Evolutionary conservation across 64 coral and sea anemone genomes (phyloP).

Genomic region (Montipora efflorescens): DNA sequence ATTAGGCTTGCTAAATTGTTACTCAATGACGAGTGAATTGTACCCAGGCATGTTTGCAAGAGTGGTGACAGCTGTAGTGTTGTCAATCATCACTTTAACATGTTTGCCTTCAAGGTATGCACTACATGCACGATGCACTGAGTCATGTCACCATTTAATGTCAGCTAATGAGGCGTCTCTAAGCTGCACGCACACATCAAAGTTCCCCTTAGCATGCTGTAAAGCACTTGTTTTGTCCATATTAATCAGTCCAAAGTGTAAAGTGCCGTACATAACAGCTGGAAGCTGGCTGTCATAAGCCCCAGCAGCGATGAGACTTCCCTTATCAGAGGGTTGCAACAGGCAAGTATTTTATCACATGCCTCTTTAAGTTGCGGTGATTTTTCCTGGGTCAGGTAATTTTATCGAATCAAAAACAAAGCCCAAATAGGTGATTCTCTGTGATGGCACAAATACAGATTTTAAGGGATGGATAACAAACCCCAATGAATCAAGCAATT

Average conservation of each 20-base stretch:
- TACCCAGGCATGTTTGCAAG: slow-evolving; percentile 4
- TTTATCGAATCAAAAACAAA: slow-evolving; percentile 13
- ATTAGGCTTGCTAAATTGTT: slow-evolving; percentile 13
- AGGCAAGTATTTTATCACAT: not conserved
- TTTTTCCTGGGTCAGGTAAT: not conserved
- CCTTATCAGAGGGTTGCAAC: not conserved
- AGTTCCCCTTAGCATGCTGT: slow-evolving; percentile 39
- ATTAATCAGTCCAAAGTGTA: not conserved
- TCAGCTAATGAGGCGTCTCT: not conserved
- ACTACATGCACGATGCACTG: not conserved
- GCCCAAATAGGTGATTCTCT: not conserved
- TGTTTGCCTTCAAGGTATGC: not conserved
- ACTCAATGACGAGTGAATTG: slow-evolving; percentile 1
- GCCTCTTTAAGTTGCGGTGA: not conserved
- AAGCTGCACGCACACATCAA: slow-evolving; percentile 29
- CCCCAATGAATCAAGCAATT: not conserved
- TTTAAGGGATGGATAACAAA: not conserved
- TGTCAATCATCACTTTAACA: slow-evolving; percentile 63
- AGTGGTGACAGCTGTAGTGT: slow-evolving; percentile 35
- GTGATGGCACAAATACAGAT: not conserved
- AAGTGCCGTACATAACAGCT: not conserved
- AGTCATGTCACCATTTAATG: slow-evolving; percentile 31
- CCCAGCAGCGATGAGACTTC: not conserved
- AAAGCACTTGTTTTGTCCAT: not conserved
- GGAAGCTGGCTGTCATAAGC: not conserved